A percentile compares a stretch with the other conserved stretches of the same genome.
These are phyloP conservation scores for Sthenelais limicola DNA, from an alignment of 2,888 invertebrate species.

Conservation along the genomic window DNA sequence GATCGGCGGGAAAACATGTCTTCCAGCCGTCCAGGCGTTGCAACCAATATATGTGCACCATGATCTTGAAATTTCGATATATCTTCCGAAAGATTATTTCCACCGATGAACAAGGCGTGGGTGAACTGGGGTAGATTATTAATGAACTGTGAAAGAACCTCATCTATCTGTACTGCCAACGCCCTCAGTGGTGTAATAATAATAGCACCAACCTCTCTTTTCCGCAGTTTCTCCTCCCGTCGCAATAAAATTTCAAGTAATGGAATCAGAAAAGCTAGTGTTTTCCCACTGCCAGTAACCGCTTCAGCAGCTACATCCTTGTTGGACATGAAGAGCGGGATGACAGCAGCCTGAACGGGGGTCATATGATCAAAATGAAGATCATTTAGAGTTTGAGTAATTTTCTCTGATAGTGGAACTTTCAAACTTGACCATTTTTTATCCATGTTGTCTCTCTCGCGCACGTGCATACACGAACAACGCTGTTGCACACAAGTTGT, in stretches of 20 bases:
- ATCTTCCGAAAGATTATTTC: conserved; percentile 85
- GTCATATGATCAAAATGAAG: no score
- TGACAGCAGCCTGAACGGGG: conserved; percentile 87
- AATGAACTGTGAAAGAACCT: conserved; percentile 70
- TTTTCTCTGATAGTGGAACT: no score
- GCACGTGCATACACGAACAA: no score
- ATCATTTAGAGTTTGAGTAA: no score
- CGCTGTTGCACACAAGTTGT: no score
- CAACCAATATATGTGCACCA: conserved; percentile 85
- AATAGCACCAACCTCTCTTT: conserved; percentile 82
- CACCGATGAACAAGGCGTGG: conserved; percentile 79
- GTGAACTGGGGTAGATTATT: conserved; percentile 64
- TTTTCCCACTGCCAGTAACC: conserved; percentile 98
- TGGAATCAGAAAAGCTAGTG: conserved; percentile 95
- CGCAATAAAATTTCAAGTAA: conserved; percentile 84
- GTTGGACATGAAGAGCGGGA: conserved; percentile 87
- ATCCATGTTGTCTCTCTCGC: no score
- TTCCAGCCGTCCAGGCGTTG: conserved; percentile 94
- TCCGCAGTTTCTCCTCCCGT: conserved; percentile 64
- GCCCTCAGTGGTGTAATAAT: conserved; percentile 97
- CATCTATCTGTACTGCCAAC: conserved; percentile 89
- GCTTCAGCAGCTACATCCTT: conserved; percentile 99
- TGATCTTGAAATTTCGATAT: conserved; percentile 77
- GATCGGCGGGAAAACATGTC: conserved; percentile 77
- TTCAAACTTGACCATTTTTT: no score